Base-by-base conservation (phyloP, 2,797 vertebrate species). In the Rhodeus uyekii region DNA sequence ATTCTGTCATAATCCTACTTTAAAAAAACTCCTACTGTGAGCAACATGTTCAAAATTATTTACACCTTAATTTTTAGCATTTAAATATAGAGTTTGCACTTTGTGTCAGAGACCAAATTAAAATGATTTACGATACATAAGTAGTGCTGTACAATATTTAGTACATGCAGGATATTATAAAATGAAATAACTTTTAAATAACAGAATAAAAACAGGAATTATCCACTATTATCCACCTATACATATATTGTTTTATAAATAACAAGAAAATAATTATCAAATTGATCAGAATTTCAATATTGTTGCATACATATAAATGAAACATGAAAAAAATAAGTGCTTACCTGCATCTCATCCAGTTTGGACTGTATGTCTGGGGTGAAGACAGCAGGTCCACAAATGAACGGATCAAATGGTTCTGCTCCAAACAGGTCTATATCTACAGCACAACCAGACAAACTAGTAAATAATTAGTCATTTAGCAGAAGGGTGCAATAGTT, bases 301-400 rank as follows among this genome's bases (percentile, higher is more conserved):
- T 5, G 13, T 12, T 60, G 53, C 16, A 14, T 73, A 53, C n/a
- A n/a, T 19, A 9, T 75, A 58, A 60, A 27, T 3, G 0, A 55
- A 14, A 19, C 39, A 53, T 42, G 2, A 5, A 0, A 82, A 42
- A 84, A 46, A 2, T 18, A 73, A 32, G 42, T 58, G 13, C 77
- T 92, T 89, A 97, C 96, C 95, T 97, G 96, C 94, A 97, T 97
- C 90, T 97, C 96, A 80, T 96, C 96, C 89, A 97, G 90, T 88
- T 96, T 96, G 88, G 95, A 96, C 84, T 96, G 95, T 87, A 97
- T 94, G 87, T 96, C 96, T 88, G 96, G 95, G 86, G 96, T 94
- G 87, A 95, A 96, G 86, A 96, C 94, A 78, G 94, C 93, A 78
- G 93, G 92, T 88, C 93, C 95, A 42, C 95, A 96, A 89, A 90